phyloP scores from a whole-genome alignment of 2,888 invertebrate species.

The Pilophorus perplexus region DNA sequence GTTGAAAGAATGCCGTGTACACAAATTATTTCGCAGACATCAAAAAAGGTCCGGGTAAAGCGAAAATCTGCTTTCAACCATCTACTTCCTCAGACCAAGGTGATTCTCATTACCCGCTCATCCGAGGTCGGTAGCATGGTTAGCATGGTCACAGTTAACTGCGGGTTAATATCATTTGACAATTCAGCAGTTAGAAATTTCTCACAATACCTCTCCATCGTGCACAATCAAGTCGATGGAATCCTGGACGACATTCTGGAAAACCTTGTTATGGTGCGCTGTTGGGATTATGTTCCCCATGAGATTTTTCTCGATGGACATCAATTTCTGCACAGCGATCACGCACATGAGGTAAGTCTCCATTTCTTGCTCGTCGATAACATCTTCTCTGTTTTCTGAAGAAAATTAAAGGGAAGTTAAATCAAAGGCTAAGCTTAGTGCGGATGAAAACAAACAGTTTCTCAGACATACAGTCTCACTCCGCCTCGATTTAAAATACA shows the following conservation, averaged over 20 bases:
- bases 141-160: not conserved
- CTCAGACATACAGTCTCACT: too few species aligned
- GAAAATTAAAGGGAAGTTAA: conserved; percentile 43
- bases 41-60: too few species aligned
- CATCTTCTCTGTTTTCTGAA: conserved; percentile 58
- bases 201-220: conserved; percentile 72
- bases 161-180: not conserved
- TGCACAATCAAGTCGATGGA: conserved; percentile 80
- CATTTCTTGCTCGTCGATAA: conserved; percentile 74
- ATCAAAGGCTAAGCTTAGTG: too few species aligned
- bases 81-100: too few species aligned
- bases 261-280: conserved; percentile 76
- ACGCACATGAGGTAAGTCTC: conserved; percentile 80
- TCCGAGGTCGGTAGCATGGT: not conserved
- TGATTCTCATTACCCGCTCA: too few species aligned
- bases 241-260: conserved; percentile 77
- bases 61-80: too few species aligned
- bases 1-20: too few species aligned
- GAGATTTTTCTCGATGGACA: conserved; percentile 80
- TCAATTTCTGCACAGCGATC: conserved; percentile 76
- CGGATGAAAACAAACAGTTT: too few species aligned
- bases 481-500: too few species aligned
- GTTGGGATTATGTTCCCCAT: conserved; percentile 82
- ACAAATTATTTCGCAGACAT: too few species aligned
- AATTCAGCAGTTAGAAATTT: not conserved